A percentile compares a stretch with the other conserved stretches of the same genome.
Evolutionary conservation across 1,140 invertebrate genomes (phyloP).

Genomic region (Lasioglossum albipes): DNA sequence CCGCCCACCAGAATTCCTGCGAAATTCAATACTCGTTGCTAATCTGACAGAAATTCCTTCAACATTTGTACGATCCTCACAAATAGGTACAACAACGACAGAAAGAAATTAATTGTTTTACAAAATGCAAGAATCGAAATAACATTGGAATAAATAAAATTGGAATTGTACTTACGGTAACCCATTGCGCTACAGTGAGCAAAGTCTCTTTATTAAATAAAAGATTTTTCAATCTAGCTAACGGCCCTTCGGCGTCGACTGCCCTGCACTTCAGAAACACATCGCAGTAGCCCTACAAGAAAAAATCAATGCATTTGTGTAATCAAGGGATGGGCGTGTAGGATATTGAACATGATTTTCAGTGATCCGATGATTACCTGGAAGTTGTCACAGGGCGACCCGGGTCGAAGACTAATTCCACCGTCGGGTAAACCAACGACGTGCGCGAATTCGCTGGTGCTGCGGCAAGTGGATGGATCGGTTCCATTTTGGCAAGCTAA

Average conservation of each 20-base stretch:
- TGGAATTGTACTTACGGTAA: constrained; percentile 82
- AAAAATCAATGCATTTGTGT: not conserved
- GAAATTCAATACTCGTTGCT: constrained; percentile 54
- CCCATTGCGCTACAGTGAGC: constrained; percentile 91
- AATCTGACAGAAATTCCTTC: not conserved
- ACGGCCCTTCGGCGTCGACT: constrained; percentile 98
- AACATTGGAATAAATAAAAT: too few relatives aligned
- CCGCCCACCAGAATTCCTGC: constrained; percentile 98
- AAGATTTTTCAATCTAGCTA: constrained; percentile 97
- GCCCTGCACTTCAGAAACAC: constrained; percentile 98
- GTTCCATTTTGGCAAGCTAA: constrained; percentile 95
- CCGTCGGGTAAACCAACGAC: constrained; percentile 88
- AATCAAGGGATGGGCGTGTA: too few relatives aligned
- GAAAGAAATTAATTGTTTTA: too few relatives aligned
- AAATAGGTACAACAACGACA: too few relatives aligned
- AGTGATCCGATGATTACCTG: constrained; percentile 82
- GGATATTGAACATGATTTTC: not conserved
- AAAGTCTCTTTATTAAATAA: constrained; percentile 96
- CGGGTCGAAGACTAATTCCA: constrained; percentile 93
- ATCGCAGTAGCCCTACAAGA: constrained; percentile 94
- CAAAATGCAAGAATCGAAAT: not conserved
- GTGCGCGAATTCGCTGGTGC: constrained; percentile 91
- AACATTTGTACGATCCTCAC: too few relatives aligned
- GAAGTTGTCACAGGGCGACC: constrained; percentile 99
- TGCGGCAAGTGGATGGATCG: constrained; percentile 88